Evolutionary conservation across 2,113 vertebrate species (phyloP), one percentile per base, ranked within the genome.

Genomic region (Ranitomeya imitator): DNA sequence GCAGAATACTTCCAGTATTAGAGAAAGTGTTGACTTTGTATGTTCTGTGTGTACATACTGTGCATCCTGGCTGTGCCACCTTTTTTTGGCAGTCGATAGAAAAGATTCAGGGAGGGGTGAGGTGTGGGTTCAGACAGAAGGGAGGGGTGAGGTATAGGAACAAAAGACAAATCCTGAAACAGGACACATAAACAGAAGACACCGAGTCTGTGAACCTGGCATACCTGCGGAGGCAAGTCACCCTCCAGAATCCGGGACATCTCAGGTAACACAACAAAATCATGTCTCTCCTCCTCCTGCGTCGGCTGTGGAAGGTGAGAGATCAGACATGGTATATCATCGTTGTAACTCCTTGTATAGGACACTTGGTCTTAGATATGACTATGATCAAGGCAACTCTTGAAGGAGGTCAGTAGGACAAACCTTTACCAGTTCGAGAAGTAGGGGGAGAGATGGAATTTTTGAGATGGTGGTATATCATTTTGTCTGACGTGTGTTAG

Each of bases 81-180:
- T 80, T 23, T 78, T 78, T 83, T 19, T 88, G 79, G 69, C 79
- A 88, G 45, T 31, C 19, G 31, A 57, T 21, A 51, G 63, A 51
- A 69, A 74, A 73, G 86, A 61, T 76, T 60, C 21, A 74, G 67
- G 79, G 86, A 83, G 86, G 79, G 79, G 79, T 77, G 1, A 86
- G 85, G 85, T 81, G 78, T 81, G 69, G 86, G 79, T 83, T 83
- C 86, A 78, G 51, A 83, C 6, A 71, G 52, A 8, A 61, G 69
- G 57, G 86, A 88, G 63, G 67, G 54, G 79, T 83, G 31, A 57
- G 23, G 26, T 52, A 80, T 67, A 37, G 86, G 69, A 77, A 88
- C 86, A 83, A 37, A 83, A 51, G 79, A 71, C 67, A 63, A 73
- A 57, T 74, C 37, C 82, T 83, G 19, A 55, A 23, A 84, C n/a